A percentile compares a stretch with the other conserved stretches of the same genome.
These are phyloP conservation scores for Sciurus niger DNA, from an alignment of 2,113 vertebrate genomes.

Conservation along the genomic window DNA sequence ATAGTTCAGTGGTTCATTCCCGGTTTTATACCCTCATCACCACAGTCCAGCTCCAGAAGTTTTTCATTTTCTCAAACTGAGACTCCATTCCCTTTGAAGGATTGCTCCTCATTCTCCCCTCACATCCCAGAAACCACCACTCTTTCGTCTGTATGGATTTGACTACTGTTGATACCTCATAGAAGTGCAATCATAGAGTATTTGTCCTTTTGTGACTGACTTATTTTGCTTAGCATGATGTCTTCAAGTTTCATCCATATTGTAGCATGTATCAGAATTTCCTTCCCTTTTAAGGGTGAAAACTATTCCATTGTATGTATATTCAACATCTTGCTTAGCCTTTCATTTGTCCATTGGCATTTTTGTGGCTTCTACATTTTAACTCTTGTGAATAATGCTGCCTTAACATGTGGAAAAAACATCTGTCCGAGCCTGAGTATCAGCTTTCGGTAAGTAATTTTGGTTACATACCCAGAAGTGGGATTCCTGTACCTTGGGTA, in stretches of 20 bases:
- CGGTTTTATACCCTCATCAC: not conserved
- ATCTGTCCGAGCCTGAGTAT: not conserved
- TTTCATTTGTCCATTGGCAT: not conserved
- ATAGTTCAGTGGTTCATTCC: not conserved
- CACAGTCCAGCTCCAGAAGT: not conserved
- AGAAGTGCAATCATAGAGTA: not conserved
- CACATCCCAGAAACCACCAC: not conserved
- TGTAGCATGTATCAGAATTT: not conserved
- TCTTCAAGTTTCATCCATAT: not conserved
- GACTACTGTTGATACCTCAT: not conserved
- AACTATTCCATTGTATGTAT: not conserved
- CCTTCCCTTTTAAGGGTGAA: not conserved
- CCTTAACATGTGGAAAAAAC: not conserved
- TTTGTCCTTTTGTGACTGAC: not conserved
- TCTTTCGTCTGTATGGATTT: not conserved
- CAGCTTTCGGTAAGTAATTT: not conserved
- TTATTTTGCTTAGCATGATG: not conserved
- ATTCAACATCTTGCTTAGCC: not conserved
- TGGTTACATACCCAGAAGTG: not conserved
- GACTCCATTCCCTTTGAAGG: not conserved
- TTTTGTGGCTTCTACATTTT: not conserved
- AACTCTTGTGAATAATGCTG: not conserved
- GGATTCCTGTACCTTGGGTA: not conserved
- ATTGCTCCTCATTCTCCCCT: not conserved
- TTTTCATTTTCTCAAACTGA: not conserved